These are phyloP conservation scores for Pseudolycoriella hygida DNA, from an alignment of 2,888 invertebrate species.

Conservation along the genomic window DNA sequence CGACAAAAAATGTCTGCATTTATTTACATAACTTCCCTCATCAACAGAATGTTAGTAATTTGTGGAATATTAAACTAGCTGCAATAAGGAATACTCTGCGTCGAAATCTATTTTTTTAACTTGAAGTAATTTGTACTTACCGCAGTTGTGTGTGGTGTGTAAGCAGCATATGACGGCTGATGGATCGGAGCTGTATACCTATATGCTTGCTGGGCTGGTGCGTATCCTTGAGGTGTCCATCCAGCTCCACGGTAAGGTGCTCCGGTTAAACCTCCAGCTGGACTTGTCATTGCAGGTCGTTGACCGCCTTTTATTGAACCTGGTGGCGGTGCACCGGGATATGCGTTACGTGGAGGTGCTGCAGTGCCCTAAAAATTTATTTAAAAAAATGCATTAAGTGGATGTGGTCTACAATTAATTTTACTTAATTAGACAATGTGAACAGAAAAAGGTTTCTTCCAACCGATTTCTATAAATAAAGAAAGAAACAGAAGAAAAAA, in stretches of 20 bases:
- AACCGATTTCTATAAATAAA: too few species aligned
- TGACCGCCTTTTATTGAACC: conserved; percentile 28
- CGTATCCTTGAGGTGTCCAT: conserved; percentile 30
- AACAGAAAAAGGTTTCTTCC: too few species aligned
- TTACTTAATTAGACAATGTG: too few species aligned
- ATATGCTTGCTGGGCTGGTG: conserved; percentile 27
- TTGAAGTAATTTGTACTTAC: too few species aligned
- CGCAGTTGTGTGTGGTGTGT: conserved; percentile 30
- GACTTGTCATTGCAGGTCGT: conserved; percentile 30
- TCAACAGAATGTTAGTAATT: too few species aligned
- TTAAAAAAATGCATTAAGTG: neutral
- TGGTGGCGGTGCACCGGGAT: conserved; percentile 28
- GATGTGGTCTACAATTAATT: too few species aligned
- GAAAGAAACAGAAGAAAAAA: too few species aligned
- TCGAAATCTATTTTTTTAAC: too few species aligned
- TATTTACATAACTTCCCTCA: too few species aligned
- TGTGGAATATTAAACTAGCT: too few species aligned
- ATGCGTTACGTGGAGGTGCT: conserved; percentile 25
- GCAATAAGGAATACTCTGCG: too few species aligned
- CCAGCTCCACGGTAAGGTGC: conserved; percentile 28
- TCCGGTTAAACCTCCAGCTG: conserved; percentile 29
- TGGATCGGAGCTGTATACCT: conserved; percentile 29
- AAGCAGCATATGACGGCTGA: conserved; percentile 29
- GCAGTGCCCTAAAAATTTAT: conserved; percentile 17
- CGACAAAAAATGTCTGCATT: too few species aligned